Evolutionary conservation across 1,140 invertebrate genomes (phyloP).

Genomic region (Spodoptera frugiperda): DNA sequence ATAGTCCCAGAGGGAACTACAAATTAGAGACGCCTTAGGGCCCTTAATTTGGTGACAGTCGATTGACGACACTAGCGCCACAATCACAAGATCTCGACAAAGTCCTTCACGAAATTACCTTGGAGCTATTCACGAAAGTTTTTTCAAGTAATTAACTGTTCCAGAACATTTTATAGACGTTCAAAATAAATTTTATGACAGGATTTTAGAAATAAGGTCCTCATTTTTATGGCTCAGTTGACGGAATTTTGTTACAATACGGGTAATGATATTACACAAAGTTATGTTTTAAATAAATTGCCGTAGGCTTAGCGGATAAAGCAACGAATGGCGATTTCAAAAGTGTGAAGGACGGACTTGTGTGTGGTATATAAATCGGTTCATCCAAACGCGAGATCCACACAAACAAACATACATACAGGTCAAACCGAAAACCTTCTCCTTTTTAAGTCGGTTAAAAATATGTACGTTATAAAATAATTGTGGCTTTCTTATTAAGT

Average conservation of each 20-base stretch:
- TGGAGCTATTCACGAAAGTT: conserved; percentile 16
- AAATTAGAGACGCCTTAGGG: conserved; percentile 37
- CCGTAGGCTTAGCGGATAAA: too few relatives aligned
- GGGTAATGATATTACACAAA: neutral
- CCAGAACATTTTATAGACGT: neutral
- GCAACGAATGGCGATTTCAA: too few relatives aligned
- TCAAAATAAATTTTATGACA: conserved; percentile 12
- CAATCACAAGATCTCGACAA: conserved; percentile 27
- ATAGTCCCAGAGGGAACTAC: conserved; percentile 26
- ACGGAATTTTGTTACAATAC: neutral
- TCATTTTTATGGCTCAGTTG: neutral
- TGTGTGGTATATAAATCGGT: too few relatives aligned
- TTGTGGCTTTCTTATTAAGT: too few relatives aligned
- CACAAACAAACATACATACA: too few relatives aligned
- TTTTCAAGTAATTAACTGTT: conserved; percentile 27
- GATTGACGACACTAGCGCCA: conserved; percentile 34
- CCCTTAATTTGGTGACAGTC: conserved; percentile 43
- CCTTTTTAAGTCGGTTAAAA: too few relatives aligned
- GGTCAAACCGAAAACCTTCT: too few relatives aligned
- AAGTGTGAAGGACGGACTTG: too few relatives aligned
- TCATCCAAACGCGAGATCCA: too few relatives aligned
- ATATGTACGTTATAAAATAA: too few relatives aligned
- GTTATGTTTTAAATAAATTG: neutral
- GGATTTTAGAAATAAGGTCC: neutral
- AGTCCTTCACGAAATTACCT: conserved; percentile 15